Base-by-base conservation (phyloP, 2,113 vertebrate genomes). In the Leptodactylus fuscus region DNA sequence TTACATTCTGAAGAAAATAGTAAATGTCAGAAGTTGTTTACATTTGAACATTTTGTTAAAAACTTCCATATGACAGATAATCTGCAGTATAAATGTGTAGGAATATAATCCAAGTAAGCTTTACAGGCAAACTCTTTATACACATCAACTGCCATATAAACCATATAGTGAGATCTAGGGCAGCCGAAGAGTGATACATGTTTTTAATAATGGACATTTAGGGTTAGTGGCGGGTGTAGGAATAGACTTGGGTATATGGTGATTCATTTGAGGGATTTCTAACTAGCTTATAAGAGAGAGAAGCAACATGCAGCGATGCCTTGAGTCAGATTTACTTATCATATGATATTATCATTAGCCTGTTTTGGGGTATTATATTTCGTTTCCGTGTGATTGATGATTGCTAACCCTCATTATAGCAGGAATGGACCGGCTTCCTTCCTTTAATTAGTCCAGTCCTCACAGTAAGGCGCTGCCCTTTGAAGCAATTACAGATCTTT, bases 381-480 rank as follows among this genome's bases (percentile, higher is more conserved):
- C 32, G 16, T 80, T 80, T 38, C 24, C 16, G 22, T 36, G 77
- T 80, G 77, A 80, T 80, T 53, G 53, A 80, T 80, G 77, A 41
- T 80, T 80, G 77, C 55, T 80, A n/a, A 16, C 77, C 34, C 77
- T 80, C 77, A 80, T 80, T 80, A 80, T 80, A 24, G 55, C 10
- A 53, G 55, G 29, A 44, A 80, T 44, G 34, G 62, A 41, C 36
- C 36, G 27, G 55, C 51, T 44, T 80, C 46, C 32, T 60, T 41
- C 32, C 29, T 27, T 80, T 80, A 80, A 80, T 80, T 80, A 80
- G 77, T 38, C 8, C 38, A 27, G 38, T 62, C 36, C 77, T 36
- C 55, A 80, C 77, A 80, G 77, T 62, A 60, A 62, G 34, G 49
- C 62, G 55, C 77, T 62, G 55, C 53, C 77, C 77, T 80, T 80